phyloP scores from a whole-genome alignment of 2,888 invertebrate species.

The Dolichopus griseipennis region DNA sequence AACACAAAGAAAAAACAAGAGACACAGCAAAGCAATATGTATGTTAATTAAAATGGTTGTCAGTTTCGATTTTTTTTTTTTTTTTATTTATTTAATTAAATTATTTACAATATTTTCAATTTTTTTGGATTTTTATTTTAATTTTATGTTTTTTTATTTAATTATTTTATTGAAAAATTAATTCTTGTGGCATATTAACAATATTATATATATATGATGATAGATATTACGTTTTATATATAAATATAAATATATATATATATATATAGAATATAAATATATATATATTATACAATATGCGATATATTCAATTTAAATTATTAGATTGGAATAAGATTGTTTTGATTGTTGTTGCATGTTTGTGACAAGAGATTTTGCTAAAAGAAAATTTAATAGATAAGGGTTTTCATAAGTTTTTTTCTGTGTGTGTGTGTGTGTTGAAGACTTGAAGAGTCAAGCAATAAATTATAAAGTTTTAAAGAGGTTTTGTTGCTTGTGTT shows the following conservation, averaged over 20 bases:
- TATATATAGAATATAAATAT: not conserved
- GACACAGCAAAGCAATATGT: not conserved
- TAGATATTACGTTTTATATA: too few species aligned
- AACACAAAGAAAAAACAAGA: not conserved
- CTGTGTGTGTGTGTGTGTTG: too few species aligned
- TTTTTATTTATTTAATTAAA: not conserved
- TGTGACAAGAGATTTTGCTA: too few species aligned
- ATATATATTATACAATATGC: too few species aligned
- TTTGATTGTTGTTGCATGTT: too few species aligned
- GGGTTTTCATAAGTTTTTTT: too few species aligned
- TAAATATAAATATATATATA: too few species aligned
- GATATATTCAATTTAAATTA: not conserved
- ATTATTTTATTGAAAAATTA: slow-evolving; percentile 4
- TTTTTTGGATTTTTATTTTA: too few species aligned
- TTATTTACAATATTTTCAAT: slow-evolving; percentile 3
- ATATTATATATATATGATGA: not conserved
- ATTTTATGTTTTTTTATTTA: not conserved
- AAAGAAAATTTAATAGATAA: too few species aligned
- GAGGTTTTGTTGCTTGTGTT: too few species aligned
- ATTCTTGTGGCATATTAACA: not conserved
- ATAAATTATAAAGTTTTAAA: too few species aligned
- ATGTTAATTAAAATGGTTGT: not conserved
- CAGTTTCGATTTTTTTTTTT: not conserved
- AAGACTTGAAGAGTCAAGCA: too few species aligned
- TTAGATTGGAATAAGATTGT: not conserved